These are phyloP conservation scores for Scolopax mira DNA, from an alignment of 2,113 vertebrate genomes.

Conservation along the genomic window DNA sequence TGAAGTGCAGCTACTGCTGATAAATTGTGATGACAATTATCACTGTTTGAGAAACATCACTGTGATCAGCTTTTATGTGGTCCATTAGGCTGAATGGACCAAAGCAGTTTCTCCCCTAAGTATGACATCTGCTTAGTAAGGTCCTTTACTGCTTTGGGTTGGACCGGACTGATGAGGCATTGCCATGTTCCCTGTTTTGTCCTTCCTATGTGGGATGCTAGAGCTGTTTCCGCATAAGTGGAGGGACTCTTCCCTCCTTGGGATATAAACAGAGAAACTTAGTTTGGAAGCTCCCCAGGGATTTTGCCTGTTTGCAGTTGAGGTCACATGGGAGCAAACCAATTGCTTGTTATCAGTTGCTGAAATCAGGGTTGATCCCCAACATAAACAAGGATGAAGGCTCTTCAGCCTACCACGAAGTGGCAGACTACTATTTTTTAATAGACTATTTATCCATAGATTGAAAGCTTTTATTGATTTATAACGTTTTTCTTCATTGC, in stretches of 20 bases:
- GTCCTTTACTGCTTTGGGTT: neutral
- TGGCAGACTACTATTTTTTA: neutral
- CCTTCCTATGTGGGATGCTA: neutral
- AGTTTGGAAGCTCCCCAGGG: neutral
- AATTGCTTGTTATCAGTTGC: neutral
- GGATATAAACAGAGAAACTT: neutral
- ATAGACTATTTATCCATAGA: neutral
- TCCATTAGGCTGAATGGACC: neutral
- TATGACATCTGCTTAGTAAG: neutral
- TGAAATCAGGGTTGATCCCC: neutral
- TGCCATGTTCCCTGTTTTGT: neutral
- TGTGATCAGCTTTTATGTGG: neutral
- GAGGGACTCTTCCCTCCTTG: neutral
- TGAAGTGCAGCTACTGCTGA: neutral
- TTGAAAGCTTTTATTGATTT: neutral
- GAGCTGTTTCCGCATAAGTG: neutral
- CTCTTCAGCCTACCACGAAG: neutral
- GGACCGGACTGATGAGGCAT: neutral
- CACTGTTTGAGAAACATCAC: neutral
- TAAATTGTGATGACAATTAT: neutral
- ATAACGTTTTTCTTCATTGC: neutral
- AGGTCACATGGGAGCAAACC: neutral
- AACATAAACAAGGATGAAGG: neutral
- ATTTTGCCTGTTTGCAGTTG: neutral
- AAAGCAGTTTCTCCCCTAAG: neutral